Base-by-base conservation (phyloP, 2,888 invertebrate genomes). In the Melinopterus prodromus region DNA sequence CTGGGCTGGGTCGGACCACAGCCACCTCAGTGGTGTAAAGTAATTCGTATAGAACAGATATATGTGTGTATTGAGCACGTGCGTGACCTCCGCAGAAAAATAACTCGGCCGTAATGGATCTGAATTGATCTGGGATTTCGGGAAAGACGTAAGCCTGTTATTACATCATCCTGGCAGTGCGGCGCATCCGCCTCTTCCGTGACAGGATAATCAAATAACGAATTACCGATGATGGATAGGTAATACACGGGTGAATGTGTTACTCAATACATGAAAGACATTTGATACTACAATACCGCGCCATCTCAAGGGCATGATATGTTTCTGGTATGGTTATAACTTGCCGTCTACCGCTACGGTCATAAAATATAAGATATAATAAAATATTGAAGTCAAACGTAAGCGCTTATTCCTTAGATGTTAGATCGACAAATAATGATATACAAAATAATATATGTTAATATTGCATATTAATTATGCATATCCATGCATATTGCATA, bases 141-240 rank as follows among this genome's bases (percentile, higher is more conserved):
- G 1, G 53, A 53, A 53, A 53, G 53, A 53, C 53, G 12, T 53
- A 53, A 53, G 53, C 53, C 7, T 53, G 53, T 53, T 53, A 12
- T 53, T 53, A 53, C 53, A 53, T 53, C 53, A 53, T 53, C 53
- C 53, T 53, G 12, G 53, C 53, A 53, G 53, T 53, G 53, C 9
- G 9, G 53, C 53, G 53, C 53, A 53, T 12, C 53, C 53, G 53
- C 53, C 53, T 53, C 53, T 53, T 53, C 53, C 53, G 53, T 53
- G 53, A 53, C 53, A 53, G 12, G 53, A 53, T 53, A 53, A 53
- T 53, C 53, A 53, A 53, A 53, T 53, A 53, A 53, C 53, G 53
- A 53, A 53, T 53, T 53, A 53, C 53, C 53, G 53, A 53, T 53
- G 53, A 53, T 53, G 53, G 53, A 53, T 53, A 53, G 53, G 53